A percentile compares a stretch with the other conserved stretches of the same genome.
Evolutionary conservation across 2,888 invertebrate species (phyloP).

Genomic region (Acronicta alni): DNA sequence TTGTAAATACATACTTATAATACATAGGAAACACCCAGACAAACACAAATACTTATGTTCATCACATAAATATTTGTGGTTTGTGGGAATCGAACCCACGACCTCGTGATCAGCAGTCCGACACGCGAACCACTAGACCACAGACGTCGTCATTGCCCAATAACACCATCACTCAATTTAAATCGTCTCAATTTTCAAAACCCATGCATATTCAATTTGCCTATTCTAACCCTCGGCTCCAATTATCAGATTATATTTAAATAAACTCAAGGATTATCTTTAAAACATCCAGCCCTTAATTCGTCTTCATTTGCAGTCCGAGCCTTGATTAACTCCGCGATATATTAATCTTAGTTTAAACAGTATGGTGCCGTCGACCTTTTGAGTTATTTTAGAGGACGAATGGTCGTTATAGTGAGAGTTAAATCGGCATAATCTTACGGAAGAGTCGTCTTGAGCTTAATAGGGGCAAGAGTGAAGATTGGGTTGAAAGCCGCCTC

Average conservation of each 20-base stretch:
- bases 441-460: conserved; percentile 16
- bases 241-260: conserved; percentile 38
- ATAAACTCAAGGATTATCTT: conserved; percentile 33
- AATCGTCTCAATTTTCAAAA: background rate
- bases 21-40: too few species aligned
- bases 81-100: too few species aligned
- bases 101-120: too few species aligned
- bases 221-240: conserved; percentile 29
- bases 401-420: conserved; percentile 23
- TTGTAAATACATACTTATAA: too few species aligned
- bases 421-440: conserved; percentile 37
- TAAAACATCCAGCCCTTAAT: conserved; percentile 42
- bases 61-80: too few species aligned
- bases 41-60: too few species aligned
- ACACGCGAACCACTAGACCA: too few species aligned
- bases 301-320: conserved; percentile 45
- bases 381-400: conserved; percentile 22
- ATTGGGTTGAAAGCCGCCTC: conserved; percentile 13
- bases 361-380: conserved; percentile 28
- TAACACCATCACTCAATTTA: background rate
- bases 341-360: conserved; percentile 55
- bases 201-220: conserved; percentile 36
- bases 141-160: too few species aligned
- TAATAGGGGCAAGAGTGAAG: conserved; percentile 11
- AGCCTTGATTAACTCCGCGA: conserved; percentile 37